Base-by-base conservation (phyloP, 2,113 vertebrate species). In the Corythoichthys intestinalis region DNA sequence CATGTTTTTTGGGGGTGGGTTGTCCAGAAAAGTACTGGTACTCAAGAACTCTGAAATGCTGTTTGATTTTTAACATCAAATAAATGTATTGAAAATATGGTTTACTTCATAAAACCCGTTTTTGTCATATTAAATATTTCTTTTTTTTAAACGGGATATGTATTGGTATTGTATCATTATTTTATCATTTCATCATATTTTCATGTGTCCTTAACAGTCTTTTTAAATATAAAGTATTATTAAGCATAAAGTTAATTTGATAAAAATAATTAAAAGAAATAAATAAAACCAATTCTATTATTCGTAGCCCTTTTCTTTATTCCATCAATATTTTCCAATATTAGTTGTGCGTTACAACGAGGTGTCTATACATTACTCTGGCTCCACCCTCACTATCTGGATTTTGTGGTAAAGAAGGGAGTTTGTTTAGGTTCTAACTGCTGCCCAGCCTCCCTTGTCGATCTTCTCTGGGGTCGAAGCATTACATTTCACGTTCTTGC, bases 351-450 rank as follows among this genome's bases (percentile, higher is more conserved):
- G 54, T 20, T 34, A 20, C 13, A 63, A 52, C 65, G 41, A 52
- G 39, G 48, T 38, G 9, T 34, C 7, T 65, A 37, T 70, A 62
- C 39, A 61, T 79, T 81, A 58, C 11, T 47, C 37, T 44, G 75
- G 72, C 85, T 70, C 84, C 86, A 85, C 87, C 85, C 84, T 84
- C 56, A 12, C 72, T 85, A 88, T 89, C 86, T 79, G 52, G 13
- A 39, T 41, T 61, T 47, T 73, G 64, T 58, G 65, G 70, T 64
- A 61, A 46, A 53, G 34, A 47, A 67, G 60, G 20, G 47, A 46
- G 65, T 65, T 67, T 67, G 49, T 64, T 34, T 47, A 46, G 41
- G 41, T 63, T 63, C 41, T 28, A 63, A 63, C 10, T 28, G 10
- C 17, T 70, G 38, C 39, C 72, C 20, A 71, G 41, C 2, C 1